These are phyloP conservation scores for Neuroterus valhalla DNA, from an alignment of 1,140 invertebrate species.

Conservation along the genomic window DNA sequence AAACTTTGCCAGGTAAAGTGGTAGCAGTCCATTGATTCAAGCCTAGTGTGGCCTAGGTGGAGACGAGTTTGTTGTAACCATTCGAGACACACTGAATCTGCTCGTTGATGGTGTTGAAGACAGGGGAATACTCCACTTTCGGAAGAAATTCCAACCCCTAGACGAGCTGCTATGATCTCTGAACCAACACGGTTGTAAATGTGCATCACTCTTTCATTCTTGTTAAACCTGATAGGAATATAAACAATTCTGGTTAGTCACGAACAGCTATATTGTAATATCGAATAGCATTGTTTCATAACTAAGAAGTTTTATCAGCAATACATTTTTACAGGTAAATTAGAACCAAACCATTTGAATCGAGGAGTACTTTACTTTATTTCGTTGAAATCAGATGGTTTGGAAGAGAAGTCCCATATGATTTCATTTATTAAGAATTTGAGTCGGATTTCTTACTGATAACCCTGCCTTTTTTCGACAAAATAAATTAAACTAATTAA, in stretches of 20 bases:
- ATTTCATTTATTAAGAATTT: too few relatives aligned
- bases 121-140: slow-evolving; percentile 81
- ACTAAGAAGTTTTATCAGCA: too few relatives aligned
- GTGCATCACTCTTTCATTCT: slow-evolving; percentile 83
- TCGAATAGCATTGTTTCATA: too few relatives aligned
- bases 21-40: slow-evolving; percentile 83
- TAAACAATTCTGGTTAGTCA: not conserved
- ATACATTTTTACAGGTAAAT: too few relatives aligned
- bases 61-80: slow-evolving; percentile 86
- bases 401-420: too few relatives aligned
- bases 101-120: slow-evolving; percentile 78
- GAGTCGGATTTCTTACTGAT: too few relatives aligned
- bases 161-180: slow-evolving; percentile 82
- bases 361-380: too few relatives aligned
- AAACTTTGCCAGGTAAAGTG: slow-evolving; percentile 88
- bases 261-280: not conserved
- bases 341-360: too few relatives aligned
- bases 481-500: too few relatives aligned
- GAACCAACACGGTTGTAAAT: slow-evolving; percentile 82
- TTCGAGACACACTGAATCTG: slow-evolving; percentile 82
- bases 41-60: slow-evolving; percentile 80
- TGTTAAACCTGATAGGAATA: slow-evolving; percentile 80
- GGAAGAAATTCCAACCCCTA: slow-evolving; percentile 78
- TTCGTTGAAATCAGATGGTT: too few relatives aligned
- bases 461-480: too few relatives aligned